Evolutionary conservation across 2,113 vertebrate species (phyloP), one percentile per base, ranked within the genome.

Genomic region (Crotalus viridis): DNA sequence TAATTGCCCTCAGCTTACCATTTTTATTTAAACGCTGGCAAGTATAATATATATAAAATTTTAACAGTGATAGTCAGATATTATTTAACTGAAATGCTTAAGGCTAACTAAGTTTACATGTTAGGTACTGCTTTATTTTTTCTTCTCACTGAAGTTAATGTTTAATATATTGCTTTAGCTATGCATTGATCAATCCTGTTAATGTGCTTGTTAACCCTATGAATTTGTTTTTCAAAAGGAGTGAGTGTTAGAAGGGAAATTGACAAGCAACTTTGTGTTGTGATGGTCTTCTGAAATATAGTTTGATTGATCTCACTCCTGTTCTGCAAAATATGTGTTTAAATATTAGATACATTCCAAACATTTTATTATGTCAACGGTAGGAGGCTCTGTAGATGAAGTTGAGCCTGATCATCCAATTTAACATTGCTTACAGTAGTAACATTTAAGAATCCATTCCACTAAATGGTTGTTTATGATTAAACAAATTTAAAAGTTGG

Each of bases 391-490:
- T 51, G 9, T 64, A 1, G n/a, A n/a, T 28, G 43, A 19, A 46
- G 24, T 90, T n/a, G 28, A 52, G 17, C 22, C 12, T n/a, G 74
- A 74, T 19, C 19, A 33, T 90, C 10, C 28, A 74, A 33, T 4
- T 28, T 46, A 46, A 28, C 7, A 52, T 59, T 15, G 19, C 26
- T 74, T 81, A 55, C 22, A 24, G 10, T 90, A 28, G 56, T 74
- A 86, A n/a, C 19, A 39, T 57, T 56, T 85, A 85, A 46, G 33
- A 57, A 39, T 56, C n/a, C 13, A 15, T 24, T 85, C 26, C 21
- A 22, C 55, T 99, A 97, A 98, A 98, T 97, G 88, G 94, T 17
- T 39, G 43, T 26, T 87, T 81, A 86, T 87, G 48, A 96, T 92
- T 28, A 87, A 8, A 2, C 28, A 90, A 28, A 94, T 46, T 93